Evolutionary conservation across 1,140 invertebrate species (phyloP).

Genomic region (Drosophila nigrodunni): DNA sequence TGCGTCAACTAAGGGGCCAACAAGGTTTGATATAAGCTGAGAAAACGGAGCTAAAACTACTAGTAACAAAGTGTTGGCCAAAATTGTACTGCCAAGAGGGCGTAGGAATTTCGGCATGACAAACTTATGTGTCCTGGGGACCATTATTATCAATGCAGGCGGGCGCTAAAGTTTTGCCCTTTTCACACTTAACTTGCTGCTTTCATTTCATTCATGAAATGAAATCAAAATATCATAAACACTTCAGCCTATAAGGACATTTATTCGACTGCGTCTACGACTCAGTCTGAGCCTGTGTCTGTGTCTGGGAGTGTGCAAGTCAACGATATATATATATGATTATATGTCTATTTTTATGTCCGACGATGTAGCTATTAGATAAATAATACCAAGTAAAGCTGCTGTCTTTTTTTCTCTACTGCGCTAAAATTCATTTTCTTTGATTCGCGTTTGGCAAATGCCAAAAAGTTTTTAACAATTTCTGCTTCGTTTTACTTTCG

Average conservation of each 20-base stretch:
- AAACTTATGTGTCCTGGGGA: constrained; percentile 4
- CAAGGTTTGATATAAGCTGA: not conserved
- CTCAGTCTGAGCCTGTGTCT: constrained; percentile 2
- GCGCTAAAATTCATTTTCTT: constrained; percentile 15
- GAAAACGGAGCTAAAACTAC: constrained; percentile 24
- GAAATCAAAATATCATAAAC: constrained; percentile 83
- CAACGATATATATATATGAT: constrained; percentile 21
- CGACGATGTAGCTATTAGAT: constrained; percentile 66
- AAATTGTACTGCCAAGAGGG: constrained; percentile 66
- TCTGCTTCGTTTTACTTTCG: constrained; percentile 12
- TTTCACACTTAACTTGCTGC: constrained; percentile 41
- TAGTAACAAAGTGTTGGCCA: constrained; percentile 47
- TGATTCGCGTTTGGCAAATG: constrained; percentile 21
- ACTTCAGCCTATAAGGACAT: constrained; percentile 49
- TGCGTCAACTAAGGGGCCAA: constrained; percentile 12
- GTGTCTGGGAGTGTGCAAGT: constrained; percentile 34
- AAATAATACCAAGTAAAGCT: constrained; percentile 72
- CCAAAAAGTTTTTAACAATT: constrained; percentile 49
- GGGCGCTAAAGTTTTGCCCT: constrained; percentile 37
- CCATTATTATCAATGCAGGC: constrained; percentile 68
- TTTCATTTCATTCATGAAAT: constrained; percentile 46
- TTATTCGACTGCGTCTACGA: constrained; percentile 1
- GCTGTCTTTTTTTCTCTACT: not conserved
- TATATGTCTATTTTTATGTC: constrained; percentile 54
- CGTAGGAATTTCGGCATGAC: constrained; percentile 22